Conservation (phyloP, 2,113 vertebrate species). For the Microcebus ravelobensis region DNA sequence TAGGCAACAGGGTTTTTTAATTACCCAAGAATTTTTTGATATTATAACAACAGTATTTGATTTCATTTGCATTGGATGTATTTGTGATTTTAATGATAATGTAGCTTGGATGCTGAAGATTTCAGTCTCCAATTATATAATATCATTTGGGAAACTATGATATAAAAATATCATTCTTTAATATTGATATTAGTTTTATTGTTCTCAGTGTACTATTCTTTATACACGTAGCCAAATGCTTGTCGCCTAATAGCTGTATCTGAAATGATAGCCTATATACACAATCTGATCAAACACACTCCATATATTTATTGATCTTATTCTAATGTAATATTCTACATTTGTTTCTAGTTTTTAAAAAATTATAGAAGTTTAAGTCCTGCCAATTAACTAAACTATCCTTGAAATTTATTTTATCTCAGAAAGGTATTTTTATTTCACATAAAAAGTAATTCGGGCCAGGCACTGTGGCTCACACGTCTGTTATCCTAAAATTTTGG, state of each 20-base stretch:
- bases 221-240: background rate
- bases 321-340: background rate
- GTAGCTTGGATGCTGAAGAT: background rate
- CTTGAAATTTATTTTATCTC: background rate
- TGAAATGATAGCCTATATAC: background rate
- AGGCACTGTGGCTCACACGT: no score
- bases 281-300: background rate
- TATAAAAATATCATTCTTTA: background rate
- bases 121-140: background rate
- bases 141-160: background rate
- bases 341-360: background rate
- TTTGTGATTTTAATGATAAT: slow-evolving; percentile 26
- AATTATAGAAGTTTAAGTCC: background rate
- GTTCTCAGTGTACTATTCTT: background rate
- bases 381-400: background rate
- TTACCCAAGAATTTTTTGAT: slow-evolving; percentile 37
- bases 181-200: background rate
- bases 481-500: no score
- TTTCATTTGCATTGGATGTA: slow-evolving; percentile 41
- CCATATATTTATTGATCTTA: background rate
- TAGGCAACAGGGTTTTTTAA: background rate
- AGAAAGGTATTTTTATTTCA: background rate
- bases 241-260: background rate
- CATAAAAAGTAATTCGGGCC: background rate
- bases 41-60: slow-evolving; percentile 47